Evolutionary conservation across 2,113 vertebrate genomes (phyloP).

Genomic region (Thermophis baileyi): DNA sequence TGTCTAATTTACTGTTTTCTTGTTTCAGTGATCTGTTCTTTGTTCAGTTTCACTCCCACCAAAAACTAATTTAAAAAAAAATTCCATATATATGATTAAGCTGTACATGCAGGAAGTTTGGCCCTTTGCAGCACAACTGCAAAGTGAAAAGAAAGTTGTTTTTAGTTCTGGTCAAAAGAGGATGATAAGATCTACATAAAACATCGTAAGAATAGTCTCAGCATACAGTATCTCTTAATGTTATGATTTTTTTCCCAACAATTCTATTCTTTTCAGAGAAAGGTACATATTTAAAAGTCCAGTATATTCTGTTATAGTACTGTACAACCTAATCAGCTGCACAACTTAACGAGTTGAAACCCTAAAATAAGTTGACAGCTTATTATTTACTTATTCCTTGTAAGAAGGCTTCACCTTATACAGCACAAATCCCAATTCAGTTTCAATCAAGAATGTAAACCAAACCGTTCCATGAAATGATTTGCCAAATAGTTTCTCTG

Average conservation of each 20-base stretch:
- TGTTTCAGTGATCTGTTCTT: not conserved
- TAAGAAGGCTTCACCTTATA: not conserved
- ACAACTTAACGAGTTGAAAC: not conserved
- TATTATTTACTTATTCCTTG: not conserved
- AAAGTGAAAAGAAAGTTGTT: not conserved
- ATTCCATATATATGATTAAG: not conserved
- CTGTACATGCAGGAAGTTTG: not conserved
- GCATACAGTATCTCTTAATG: not conserved
- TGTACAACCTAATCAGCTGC: not conserved
- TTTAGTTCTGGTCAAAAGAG: not conserved
- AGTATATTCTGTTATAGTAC: not conserved
- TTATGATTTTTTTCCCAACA: not conserved
- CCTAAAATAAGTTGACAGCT: not conserved
- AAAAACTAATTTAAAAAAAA: not conserved
- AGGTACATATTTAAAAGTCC: not conserved
- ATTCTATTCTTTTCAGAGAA: not conserved
- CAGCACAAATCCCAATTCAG: not conserved
- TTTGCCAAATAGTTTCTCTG: not conserved
- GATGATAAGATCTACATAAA: not conserved
- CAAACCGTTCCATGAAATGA: constrained; percentile 1
- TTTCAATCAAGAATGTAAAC: not conserved
- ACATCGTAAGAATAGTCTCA: not conserved
- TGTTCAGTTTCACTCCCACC: not conserved
- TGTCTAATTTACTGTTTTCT: not conserved
- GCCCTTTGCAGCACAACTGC: not conserved